Evolutionary conservation across 1,140 invertebrate species (phyloP).

Genomic region (Psix sp.): DNA sequence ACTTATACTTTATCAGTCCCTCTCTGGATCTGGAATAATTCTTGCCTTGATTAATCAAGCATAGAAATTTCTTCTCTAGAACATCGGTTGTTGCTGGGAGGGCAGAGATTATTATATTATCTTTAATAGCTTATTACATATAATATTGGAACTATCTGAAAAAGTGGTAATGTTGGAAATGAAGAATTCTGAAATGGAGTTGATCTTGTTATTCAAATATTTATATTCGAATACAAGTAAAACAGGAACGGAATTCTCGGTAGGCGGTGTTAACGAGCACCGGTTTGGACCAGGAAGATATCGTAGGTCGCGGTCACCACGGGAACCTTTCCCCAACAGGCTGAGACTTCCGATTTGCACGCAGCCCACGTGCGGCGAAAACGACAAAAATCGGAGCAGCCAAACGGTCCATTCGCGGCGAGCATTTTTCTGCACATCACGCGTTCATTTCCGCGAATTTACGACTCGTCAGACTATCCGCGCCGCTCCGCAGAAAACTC

Average conservation of each 20-base stretch:
- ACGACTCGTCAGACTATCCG: constrained; percentile 32
- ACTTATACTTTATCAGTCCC: too few species aligned
- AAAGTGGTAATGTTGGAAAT: too few species aligned
- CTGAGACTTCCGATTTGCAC: constrained; percentile 52
- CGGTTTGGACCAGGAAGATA: constrained; percentile 56
- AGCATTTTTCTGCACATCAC: neutral
- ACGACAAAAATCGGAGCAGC: constrained; percentile 35
- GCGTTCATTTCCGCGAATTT: constrained; percentile 55
- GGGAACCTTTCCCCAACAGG: constrained; percentile 33
- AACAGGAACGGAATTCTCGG: constrained; percentile 48
- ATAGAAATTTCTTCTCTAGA: too few species aligned
- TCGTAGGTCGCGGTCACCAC: constrained; percentile 60
- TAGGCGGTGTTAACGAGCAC: constrained; percentile 60
- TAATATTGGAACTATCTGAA: too few species aligned
- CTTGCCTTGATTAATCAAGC: too few species aligned
- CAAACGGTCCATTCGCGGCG: constrained; percentile 13
- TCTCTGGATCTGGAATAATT: too few species aligned
- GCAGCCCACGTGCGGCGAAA: constrained; percentile 50
- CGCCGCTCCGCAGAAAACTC: constrained; percentile 38
- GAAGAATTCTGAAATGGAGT: too few species aligned
- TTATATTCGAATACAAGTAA: constrained; percentile 42
- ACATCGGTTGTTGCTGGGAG: too few species aligned
- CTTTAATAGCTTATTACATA: too few species aligned
- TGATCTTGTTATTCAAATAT: constrained; percentile 8
- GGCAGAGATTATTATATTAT: too few species aligned